These are phyloP conservation scores for Terrapene triunguis DNA, from an alignment of 2,113 vertebrate species.

Conservation along the genomic window DNA sequence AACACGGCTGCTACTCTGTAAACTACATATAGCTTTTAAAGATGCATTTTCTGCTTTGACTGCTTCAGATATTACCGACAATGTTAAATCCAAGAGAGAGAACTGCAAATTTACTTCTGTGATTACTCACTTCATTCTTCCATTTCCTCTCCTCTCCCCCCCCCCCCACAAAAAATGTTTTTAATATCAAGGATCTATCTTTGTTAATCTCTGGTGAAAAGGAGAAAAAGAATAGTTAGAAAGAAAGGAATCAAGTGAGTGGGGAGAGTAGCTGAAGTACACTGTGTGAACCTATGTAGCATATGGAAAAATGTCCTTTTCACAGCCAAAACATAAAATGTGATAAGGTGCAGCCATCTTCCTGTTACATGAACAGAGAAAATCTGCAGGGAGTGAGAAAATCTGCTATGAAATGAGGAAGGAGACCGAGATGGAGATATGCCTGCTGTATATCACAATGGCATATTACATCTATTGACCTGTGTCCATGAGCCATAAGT, in stretches of 20 bases:
- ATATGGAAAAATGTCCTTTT: not conserved
- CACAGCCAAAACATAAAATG: not conserved
- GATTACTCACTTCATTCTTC: not conserved
- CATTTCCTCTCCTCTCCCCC: not conserved
- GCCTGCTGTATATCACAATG: not conserved
- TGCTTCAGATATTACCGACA: not conserved
- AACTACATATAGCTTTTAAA: not conserved
- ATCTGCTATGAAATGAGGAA: not conserved
- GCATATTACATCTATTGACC: not conserved
- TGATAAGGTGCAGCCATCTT: not conserved
- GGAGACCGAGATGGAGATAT: not conserved
- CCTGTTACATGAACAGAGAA: not conserved
- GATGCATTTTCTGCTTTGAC: not conserved
- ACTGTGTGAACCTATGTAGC: not conserved
- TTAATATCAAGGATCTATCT: not conserved
- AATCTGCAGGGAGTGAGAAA: not conserved
- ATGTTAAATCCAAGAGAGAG: not conserved
- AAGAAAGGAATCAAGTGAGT: not conserved
- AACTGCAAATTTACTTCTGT: not conserved
- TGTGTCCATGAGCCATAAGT: not conserved
- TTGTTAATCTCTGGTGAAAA: not conserved
- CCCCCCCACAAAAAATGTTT: not conserved
- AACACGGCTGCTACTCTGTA: too few relatives aligned
- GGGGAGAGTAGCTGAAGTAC: not conserved
- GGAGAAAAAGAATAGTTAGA: not conserved